Conservation (phyloP, 2,888 invertebrate genomes). For the Pterostichus niger region DNA sequence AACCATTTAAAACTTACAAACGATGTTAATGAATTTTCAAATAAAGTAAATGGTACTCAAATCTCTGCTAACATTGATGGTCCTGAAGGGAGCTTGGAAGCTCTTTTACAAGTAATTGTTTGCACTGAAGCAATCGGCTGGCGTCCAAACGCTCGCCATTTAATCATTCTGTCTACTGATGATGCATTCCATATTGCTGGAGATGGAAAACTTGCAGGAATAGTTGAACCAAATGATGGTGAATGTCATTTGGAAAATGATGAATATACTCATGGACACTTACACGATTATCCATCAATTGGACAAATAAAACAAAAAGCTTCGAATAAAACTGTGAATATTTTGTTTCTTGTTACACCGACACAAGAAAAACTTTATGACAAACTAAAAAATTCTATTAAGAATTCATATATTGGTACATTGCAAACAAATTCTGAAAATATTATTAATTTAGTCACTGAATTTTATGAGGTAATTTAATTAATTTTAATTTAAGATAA, state of each 20-base stretch:
- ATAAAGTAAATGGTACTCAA: conserved; percentile 74
- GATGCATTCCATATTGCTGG: conserved; percentile 83
- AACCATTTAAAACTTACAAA: conserved; percentile 85
- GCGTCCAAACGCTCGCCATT: conserved; percentile 84
- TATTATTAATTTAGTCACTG: conserved; percentile 84
- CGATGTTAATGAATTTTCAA: conserved; percentile 78
- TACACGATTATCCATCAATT: conserved; percentile 90
- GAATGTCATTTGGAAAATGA: conserved; percentile 82
- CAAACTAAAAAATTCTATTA: conserved; percentile 80
- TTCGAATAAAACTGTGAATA: conserved; percentile 84
- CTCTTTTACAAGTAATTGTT: conserved; percentile 87
- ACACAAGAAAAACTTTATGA: conserved; percentile 77
- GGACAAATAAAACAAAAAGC: conserved; percentile 83
- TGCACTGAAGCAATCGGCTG: conserved; percentile 84
- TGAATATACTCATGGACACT: conserved; percentile 80
- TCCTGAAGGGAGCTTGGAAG: conserved; percentile 89
- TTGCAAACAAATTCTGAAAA: conserved; percentile 82
- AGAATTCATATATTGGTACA: conserved; percentile 83
- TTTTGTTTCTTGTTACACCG: conserved; percentile 86
- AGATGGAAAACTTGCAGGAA: conserved; percentile 86
- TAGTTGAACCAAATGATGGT: conserved; percentile 86
- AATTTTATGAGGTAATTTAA: conserved; percentile 82
- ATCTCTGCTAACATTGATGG: conserved; percentile 76
- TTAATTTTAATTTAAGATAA: conserved; percentile 69
- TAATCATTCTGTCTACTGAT: conserved; percentile 87